Base-by-base conservation (phyloP, 2,113 vertebrate genomes). In the Alligator mississippiensis region DNA sequence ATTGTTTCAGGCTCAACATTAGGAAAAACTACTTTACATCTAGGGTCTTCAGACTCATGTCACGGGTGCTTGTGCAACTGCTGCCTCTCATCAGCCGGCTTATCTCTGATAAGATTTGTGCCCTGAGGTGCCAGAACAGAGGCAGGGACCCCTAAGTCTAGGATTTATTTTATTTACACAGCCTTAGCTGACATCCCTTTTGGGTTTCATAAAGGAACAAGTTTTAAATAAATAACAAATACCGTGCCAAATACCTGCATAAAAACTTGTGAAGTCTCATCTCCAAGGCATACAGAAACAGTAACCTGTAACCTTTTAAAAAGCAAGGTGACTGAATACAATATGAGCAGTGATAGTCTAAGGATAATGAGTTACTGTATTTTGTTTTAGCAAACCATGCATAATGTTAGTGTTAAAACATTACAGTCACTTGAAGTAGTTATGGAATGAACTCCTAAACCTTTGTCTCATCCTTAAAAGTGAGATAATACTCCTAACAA, bases 401-500 rank as follows among this genome's bases (percentile, higher is more conserved):
- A 84, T 70, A 72, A 83, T 12, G 0, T 0, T 28, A 47, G 13
- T 24, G 54, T 80, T 17, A 25, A 12, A 63, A 59, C 59, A 77
- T 89, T 93, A 81, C 60, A 82, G 47, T 85, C 82, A 84, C 30
- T 27, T 81, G 80, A 87, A 87, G 84, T 84, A 95, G 80, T 74
- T 80, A 68, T 17, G 74, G 58, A 90, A 89, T 76, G 75, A 94
- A 88, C 64, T 90, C 70, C 10, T 34, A 61, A 77, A 58, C 28
- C 74, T 68, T 30, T 89, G 27, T 66, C 70, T 88, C 30, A 66
- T 59, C 61, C 34, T 95, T 76, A 72, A 63, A 47, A 89, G 77
- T 64, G 25, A 28, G 60, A 8, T 55, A 79, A 79, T 90, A 87
- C 80, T 93, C 93, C 87, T 18, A n/a, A 66, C 9, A 34, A 21